These are phyloP conservation scores for Gymnoscelis rufifasciata DNA, from an alignment of 2,888 invertebrate genomes.

Conservation along the genomic window DNA sequence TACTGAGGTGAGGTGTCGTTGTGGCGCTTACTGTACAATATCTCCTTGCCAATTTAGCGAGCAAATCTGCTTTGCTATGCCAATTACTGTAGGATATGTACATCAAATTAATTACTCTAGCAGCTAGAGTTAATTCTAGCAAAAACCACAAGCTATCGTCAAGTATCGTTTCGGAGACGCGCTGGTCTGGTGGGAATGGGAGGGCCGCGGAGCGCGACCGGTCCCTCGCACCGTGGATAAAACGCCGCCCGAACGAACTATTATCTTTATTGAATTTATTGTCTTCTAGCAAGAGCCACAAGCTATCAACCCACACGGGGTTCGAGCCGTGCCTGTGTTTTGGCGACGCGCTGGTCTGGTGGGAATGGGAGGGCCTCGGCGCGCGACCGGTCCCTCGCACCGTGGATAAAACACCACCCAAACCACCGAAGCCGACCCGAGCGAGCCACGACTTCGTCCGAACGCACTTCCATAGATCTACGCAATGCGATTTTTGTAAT, in stretches of 20 bases:
- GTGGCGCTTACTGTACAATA: too few relatives aligned
- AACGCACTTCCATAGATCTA: slow-evolving; percentile 92
- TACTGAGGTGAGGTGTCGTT: too few relatives aligned
- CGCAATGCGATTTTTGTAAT: slow-evolving; percentile 95
- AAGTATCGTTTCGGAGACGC: slow-evolving; percentile 96
- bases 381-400: slow-evolving; percentile 51
- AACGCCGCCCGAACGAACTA: slow-evolving; percentile 41
- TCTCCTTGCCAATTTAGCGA: too few relatives aligned
- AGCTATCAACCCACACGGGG: slow-evolving; percentile 86
- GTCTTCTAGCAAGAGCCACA: slow-evolving; percentile 81
- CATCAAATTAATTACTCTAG: too few relatives aligned
- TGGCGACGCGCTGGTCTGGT: slow-evolving; percentile 92
- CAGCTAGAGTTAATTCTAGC: too few relatives aligned
- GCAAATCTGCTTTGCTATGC: too few relatives aligned
- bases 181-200: slow-evolving; percentile 89
- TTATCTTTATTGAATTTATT: too few relatives aligned
- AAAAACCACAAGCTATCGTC: slow-evolving; percentile 83
- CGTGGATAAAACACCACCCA: slow-evolving; percentile 45
- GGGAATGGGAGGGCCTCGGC: slow-evolving; percentile 86
- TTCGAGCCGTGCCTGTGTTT: slow-evolving; percentile 95
- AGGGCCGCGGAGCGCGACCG: too few relatives aligned
- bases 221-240: slow-evolving; percentile 46
- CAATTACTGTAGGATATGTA: too few relatives aligned
- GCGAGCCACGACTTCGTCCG: slow-evolving; percentile 87
- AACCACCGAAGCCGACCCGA: slow-evolving; percentile 47